Base-by-base conservation (phyloP, 2,888 invertebrate genomes). In the Aphodius sticticus region DNA sequence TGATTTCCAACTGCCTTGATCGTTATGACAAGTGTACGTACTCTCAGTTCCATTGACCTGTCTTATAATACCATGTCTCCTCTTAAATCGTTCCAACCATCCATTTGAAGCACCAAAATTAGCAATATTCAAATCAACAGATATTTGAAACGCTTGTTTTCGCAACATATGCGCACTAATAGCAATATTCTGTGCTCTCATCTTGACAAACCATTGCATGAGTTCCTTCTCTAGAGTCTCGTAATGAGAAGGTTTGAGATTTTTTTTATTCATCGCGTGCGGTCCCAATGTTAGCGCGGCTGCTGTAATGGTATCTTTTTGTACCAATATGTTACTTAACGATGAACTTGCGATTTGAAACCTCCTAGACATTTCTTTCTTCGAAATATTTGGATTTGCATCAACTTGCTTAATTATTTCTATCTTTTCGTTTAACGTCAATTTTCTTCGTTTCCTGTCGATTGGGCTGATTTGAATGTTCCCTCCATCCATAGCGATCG, bases 51-150 rank as follows among this genome's bases (percentile, higher is more conserved):
- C 53, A 53, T 53, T 53, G 12, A 53, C 53, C 3, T 53, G 53
- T 12, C 53, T 53, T 53, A 53, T 53, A 53, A 53, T 53, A 12
- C 53, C 53, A 53, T 53, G 53, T 53, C 53, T 53, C 53, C 12
- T 53, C 53, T 53, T 53, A 53, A 53, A 53, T 9, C 53, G 53
- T 53, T 53, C 53, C 53, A 53, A 5, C 53, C 53, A 53, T 9
- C 53, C 53, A 53, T 53, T 53, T 53, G 53, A 53, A 53, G 53
- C 53, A 53, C 53, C 53, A 53, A 53, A 53, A 53, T 53, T 53
- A 12, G 53, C 53, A 53, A 53, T 53, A 53, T 53, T 53, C 53
- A 53, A 53, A 53, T 53, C 53, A 12, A 53, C 53, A 12, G 53
- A 53, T 53, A 53, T 53, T 53, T 53, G 53, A 53, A 53, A 53